These are phyloP conservation scores for Phalacrocorax pelagicus DNA, from an alignment of 2,113 vertebrate species.

Conservation along the genomic window DNA sequence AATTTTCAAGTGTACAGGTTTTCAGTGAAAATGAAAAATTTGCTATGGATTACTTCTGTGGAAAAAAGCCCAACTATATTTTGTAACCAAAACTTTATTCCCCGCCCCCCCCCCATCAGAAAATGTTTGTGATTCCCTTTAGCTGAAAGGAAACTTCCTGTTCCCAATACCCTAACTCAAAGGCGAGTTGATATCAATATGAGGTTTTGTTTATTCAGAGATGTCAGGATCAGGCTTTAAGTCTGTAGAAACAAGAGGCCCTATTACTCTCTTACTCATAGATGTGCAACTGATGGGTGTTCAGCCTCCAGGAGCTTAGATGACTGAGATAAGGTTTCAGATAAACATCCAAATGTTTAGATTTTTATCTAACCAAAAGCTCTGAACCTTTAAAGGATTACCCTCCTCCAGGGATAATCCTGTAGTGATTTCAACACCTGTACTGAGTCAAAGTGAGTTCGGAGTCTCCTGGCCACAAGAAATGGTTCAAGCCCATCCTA, in stretches of 20 bases:
- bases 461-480: slow-evolving; percentile 16
- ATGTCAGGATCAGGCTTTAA: slow-evolving; percentile 27
- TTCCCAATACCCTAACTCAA: background rate
- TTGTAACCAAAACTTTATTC: background rate
- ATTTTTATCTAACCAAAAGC: slow-evolving; percentile 59
- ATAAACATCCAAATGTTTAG: slow-evolving; percentile 66
- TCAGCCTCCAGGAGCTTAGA: slow-evolving; percentile 58
- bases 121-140: background rate
- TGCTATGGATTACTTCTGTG: background rate
- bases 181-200: background rate
- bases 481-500: background rate
- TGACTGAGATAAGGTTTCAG: slow-evolving; percentile 61
- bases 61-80: background rate
- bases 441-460: slow-evolving; percentile 28
- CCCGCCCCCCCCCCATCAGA: background rate
- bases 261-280: slow-evolving; percentile 21
- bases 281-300: slow-evolving; percentile 35
- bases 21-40: background rate
- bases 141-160: background rate
- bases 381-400: slow-evolving; percentile 68
- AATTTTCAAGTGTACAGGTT: background rate
- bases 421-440: slow-evolving; percentile 63
- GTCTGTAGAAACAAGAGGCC: slow-evolving; percentile 39
- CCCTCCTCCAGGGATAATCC: slow-evolving; percentile 59
- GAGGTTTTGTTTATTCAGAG: slow-evolving; percentile 33